Evolutionary conservation across 2,797 vertebrate genomes (phyloP).

Genomic region (Pangasius krempfi): DNA sequence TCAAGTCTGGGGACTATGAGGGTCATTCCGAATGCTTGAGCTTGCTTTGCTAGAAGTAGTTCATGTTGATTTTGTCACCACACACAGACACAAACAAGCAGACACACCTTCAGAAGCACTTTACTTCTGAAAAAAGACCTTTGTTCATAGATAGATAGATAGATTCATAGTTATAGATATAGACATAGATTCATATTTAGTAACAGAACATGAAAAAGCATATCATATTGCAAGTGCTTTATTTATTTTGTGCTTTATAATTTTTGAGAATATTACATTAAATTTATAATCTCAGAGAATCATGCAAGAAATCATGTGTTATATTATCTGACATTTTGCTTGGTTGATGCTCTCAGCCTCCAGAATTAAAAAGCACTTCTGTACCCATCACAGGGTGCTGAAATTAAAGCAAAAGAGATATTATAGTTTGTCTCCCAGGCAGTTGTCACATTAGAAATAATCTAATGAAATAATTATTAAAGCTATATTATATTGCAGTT

Average conservation of each 20-base stretch:
- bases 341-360: neutral
- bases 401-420: conserved; percentile 15
- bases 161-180: neutral
- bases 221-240: conserved; percentile 9
- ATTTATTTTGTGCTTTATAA: conserved; percentile 21
- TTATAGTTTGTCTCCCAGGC: neutral
- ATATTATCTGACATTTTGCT: neutral
- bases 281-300: conserved; percentile 12
- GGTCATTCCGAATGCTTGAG: too few relatives aligned
- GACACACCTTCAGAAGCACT: too few relatives aligned
- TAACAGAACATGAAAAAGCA: conserved; percentile 1
- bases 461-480: neutral
- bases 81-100: neutral
- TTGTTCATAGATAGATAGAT: neutral
- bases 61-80: neutral
- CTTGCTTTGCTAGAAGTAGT: too few relatives aligned
- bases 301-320: conserved; percentile 13
- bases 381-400: neutral
- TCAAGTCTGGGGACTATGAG: neutral
- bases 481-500: neutral
- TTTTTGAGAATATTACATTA: neutral
- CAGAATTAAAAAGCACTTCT: neutral
- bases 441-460: neutral
- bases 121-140: neutral
- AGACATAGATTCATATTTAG: neutral